Base-by-base conservation (phyloP, 1,140 invertebrate species). In the Drosophila paulistorum region DNA sequence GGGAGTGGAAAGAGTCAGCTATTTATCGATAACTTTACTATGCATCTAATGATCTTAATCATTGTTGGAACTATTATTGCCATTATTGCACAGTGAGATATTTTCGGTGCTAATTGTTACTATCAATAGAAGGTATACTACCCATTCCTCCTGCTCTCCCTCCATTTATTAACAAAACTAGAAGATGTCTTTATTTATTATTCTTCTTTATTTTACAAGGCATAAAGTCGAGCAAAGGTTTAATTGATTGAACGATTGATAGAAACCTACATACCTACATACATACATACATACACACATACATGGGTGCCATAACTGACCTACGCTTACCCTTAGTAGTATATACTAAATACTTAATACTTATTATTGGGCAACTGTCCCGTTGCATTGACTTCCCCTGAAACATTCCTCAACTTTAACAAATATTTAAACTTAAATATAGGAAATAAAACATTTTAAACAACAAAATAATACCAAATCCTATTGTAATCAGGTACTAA, bases 401-500 rank as follows among this genome's bases (percentile, higher is more conserved):
- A 11, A 39, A 37, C 41, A 11, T 14, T 14, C 45, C 45, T 20
- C 14, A 9, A 48, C 20, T 17, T 3, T 17, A 48, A 17, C 14
- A 48, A 23, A 51, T 73, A 73, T 48, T 72, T 57, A 67, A 65
- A 74, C 35, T 41, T 23, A 61, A 68, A 58, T 74, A 61, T 67
- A 64, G 68, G 54, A 45, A 41, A 65, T 7, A 48, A 64, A 33
- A 54, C 62, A 66, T 42, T 23, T 63, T 30, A 68, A 65, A 74
- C 39, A 54, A 54, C 74, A 68, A 74, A 65, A 78, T 58, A 55
- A 74, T 69, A 48, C 48, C 41, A 67, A 71, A 45, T 75, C 67
- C 65, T 58, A 80, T 83, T 87, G 79, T 77, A 89, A 87, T 87
- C 83, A 87, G 83, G 84, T 89, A 83, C 66, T 83, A 73, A 87